Percentiles rank a stretch among this genome's conserved stretches.
phyloP scores from a whole-genome alignment of 1,140 invertebrate genomes.

The Hylyphantes graminicola region DNA sequence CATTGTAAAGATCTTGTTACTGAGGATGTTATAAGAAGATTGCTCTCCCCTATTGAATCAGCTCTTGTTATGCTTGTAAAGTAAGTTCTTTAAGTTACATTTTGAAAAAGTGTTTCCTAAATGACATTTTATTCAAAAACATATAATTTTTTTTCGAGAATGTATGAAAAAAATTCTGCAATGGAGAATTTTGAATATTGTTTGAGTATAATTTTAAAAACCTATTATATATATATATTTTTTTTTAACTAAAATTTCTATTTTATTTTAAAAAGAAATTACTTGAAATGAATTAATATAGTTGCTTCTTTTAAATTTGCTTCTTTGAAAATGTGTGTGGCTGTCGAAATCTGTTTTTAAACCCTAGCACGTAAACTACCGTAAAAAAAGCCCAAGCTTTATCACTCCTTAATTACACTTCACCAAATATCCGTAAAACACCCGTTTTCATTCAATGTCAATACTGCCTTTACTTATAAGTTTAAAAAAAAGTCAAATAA shows the following conservation, averaged over 20 bases:
- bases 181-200: not conserved
- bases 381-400: too few relatives aligned
- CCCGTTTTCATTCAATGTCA: too few relatives aligned
- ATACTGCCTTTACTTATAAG: too few relatives aligned
- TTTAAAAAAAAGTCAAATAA: too few relatives aligned
- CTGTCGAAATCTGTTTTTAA: too few relatives aligned
- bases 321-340: too few relatives aligned
- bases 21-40: conserved; percentile 88
- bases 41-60: conserved; percentile 92
- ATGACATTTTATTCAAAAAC: not conserved
- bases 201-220: not conserved
- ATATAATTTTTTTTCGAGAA: not conserved
- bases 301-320: too few relatives aligned
- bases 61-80: conserved; percentile 93
- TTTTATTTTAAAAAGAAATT: too few relatives aligned
- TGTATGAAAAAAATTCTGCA: not conserved
- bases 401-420: too few relatives aligned
- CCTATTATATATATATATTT: not conserved
- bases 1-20: conserved; percentile 91
- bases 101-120: not conserved
- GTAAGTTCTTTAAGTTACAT: conserved; percentile 72
- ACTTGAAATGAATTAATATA: too few relatives aligned
- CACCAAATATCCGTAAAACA: too few relatives aligned
- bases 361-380: too few relatives aligned
- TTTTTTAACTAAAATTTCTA: not conserved